Conservation (phyloP, 1,140 invertebrate species). For the Cherax destructor region DNA sequence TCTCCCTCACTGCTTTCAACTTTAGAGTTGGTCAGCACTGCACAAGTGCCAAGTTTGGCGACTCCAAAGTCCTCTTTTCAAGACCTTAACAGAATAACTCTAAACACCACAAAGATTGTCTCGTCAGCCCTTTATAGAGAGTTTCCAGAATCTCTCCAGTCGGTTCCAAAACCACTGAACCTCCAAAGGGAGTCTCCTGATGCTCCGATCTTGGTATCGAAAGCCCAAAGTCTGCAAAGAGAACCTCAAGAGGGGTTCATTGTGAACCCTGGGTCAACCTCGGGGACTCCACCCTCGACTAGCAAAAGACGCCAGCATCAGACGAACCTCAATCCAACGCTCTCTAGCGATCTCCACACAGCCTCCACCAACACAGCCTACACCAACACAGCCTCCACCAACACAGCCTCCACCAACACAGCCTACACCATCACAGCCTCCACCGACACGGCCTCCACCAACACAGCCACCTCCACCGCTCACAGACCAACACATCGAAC, state of each 20-base stretch:
- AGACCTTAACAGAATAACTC: no score
- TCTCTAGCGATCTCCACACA: neutral
- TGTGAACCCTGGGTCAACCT: neutral
- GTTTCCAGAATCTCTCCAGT: no score
- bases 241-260: neutral
- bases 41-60: neutral
- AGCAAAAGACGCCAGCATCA: neutral
- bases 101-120: no score
- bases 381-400: no score
- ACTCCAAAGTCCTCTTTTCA: neutral
- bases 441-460: no score
- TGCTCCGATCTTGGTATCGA: neutral
- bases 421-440: no score
- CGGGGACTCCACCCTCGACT: neutral
- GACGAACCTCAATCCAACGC: neutral
- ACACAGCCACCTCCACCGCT: neutral
- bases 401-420: neutral
- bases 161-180: no score
- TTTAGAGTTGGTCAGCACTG: neutral
- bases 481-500: neutral
- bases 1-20: neutral
- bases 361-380: no score
- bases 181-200: no score
- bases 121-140: no score
- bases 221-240: neutral